phyloP scores from a whole-genome alignment of 2,888 invertebrate genomes.

The Philopedon plagiatum region DNA sequence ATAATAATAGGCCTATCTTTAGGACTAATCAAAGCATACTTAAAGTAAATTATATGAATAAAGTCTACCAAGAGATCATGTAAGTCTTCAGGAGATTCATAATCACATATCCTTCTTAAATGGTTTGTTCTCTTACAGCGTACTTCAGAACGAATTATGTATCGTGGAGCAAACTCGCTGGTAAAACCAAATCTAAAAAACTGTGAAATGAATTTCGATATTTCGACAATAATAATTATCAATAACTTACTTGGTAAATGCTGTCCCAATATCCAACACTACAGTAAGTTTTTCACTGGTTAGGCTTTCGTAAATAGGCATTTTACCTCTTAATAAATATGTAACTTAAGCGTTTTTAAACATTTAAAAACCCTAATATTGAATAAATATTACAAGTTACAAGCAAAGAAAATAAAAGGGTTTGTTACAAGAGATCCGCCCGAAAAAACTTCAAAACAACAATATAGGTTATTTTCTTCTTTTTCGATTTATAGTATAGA shows the following conservation, averaged over 20 bases:
- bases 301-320: constrained; percentile 87
- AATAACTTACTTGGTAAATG: constrained; percentile 86
- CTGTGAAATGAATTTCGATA: too few relatives aligned
- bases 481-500: too few relatives aligned
- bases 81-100: constrained; percentile 77
- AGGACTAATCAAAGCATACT: constrained; percentile 92
- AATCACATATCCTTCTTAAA: constrained; percentile 77
- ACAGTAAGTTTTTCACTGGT: constrained; percentile 89
- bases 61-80: constrained; percentile 91
- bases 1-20: constrained; percentile 94
- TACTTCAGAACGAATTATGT: constrained; percentile 86
- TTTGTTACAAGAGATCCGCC: too few relatives aligned
- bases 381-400: too few relatives aligned
- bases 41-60: constrained; percentile 89
- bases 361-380: too few relatives aligned
- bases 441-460: too few relatives aligned
- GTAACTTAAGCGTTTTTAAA: too few relatives aligned
- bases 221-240: too few relatives aligned
- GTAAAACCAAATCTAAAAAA: constrained; percentile 91
- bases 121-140: constrained; percentile 76
- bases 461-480: too few relatives aligned
- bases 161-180: constrained; percentile 89
- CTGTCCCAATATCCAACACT: constrained; percentile 90
- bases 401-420: too few relatives aligned
- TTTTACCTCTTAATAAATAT: constrained; percentile 65